Base-by-base conservation (phyloP, 2,113 vertebrate species). In the Eudyptes chrysolophus region DNA sequence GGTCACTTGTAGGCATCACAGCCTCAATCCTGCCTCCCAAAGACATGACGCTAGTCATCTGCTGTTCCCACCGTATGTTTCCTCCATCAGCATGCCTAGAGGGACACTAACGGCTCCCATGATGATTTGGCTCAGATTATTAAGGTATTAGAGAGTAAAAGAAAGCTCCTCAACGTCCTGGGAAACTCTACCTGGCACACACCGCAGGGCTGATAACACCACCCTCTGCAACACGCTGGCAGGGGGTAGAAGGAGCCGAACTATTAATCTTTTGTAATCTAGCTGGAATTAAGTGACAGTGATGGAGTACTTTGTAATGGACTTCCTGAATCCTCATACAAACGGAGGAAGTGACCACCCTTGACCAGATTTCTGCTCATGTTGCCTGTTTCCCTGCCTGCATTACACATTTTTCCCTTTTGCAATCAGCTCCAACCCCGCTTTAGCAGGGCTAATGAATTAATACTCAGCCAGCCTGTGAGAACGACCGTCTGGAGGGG, bases 291-390 rank as follows among this genome's bases (percentile, higher is more conserved):
- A 84, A 89, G 84, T 94, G 96, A 97, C 97, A 97, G 91, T 97
- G 96, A 97, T 97, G 84, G 71, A 97, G 81, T 70, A 76, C 71
- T 79, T 89, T 85, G 91, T 93, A 93, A 96, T 90, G 91, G 89
- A 69, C 94, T 97, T 97, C 94, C 93, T 95, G 93, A 79, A 89
- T 54, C 89, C 93, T 85, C 82, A 93, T 14, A 97, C 95, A 96
- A 95, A 97, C 0, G 26, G 82, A 95, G 94, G 95, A 97, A 97
- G 89, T 97, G 91, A 83, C 96, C 92, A 97, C 96, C 96, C 96
- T 89, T 94, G 92, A 97, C 92, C 87, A 97, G 96, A 81, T 90
- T 96, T 97, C 86, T 93, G 69, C 80, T 91, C 80, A 1, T 58
- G 93, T 9, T 91, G 91, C 74, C 78, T 79, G 77, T 92, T 97